A percentile compares a stretch with the other conserved stretches of the same genome.
Evolutionary conservation across 2,888 invertebrate species (phyloP).

Genomic region (Drosophila stalkeri): DNA sequence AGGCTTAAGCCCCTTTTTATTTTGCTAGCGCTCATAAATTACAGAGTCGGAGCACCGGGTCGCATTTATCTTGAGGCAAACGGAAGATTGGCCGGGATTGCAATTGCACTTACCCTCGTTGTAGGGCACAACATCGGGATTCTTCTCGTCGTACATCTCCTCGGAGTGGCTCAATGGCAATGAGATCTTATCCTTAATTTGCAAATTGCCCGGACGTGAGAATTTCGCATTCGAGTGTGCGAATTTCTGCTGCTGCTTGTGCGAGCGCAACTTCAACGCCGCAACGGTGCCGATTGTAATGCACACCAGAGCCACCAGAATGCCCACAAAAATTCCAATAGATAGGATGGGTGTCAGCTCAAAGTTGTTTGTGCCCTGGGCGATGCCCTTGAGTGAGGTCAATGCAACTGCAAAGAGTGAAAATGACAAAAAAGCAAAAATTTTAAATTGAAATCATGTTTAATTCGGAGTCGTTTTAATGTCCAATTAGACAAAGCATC

Average conservation of each 20-base stretch:
- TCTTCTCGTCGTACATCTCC: constrained; percentile 93
- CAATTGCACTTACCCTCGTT: constrained; percentile 90
- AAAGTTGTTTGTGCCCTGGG: constrained; percentile 85
- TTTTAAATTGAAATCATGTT: constrained; percentile 21
- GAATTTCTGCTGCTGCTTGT: constrained; percentile 84
- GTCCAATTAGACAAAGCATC: constrained; percentile 69
- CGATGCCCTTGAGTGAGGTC: constrained; percentile 86
- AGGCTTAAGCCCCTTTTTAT: constrained; percentile 35
- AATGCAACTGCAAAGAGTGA: constrained; percentile 78
- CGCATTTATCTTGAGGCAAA: constrained; percentile 67
- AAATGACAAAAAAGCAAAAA: background rate
- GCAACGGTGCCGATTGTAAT: constrained; percentile 85
- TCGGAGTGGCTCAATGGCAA: constrained; percentile 89
- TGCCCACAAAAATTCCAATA: constrained; percentile 85
- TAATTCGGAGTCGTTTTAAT: constrained; percentile 52
- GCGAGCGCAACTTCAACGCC: constrained; percentile 84
- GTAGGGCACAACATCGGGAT: constrained; percentile 94
- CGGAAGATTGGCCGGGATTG: constrained; percentile 12
- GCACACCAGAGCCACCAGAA: constrained; percentile 85
- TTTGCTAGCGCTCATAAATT: constrained; percentile 61
- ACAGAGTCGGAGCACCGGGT: constrained; percentile 30
- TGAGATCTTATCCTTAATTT: constrained; percentile 89
- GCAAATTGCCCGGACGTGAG: constrained; percentile 88
- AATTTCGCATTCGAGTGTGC: constrained; percentile 85
- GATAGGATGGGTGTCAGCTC: constrained; percentile 87